A percentile compares a stretch with the other conserved stretches of the same genome.
Evolutionary conservation across 2,113 vertebrate species (phyloP).

Genomic region (Rattus norvegicus): DNA sequence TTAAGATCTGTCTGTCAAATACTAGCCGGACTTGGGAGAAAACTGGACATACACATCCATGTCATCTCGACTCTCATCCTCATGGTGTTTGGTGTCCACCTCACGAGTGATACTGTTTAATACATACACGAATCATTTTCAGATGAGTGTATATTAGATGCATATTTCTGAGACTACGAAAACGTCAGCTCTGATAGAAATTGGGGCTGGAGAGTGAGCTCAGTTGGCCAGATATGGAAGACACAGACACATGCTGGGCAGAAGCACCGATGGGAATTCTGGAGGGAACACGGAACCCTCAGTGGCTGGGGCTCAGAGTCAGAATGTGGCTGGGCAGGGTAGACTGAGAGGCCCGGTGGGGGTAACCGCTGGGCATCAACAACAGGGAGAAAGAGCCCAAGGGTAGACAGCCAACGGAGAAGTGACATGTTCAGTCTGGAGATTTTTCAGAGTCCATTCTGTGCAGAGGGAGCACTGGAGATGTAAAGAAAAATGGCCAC

Average conservation of each 20-base stretch:
- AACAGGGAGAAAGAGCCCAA: neutral
- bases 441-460: neutral
- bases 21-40: neutral
- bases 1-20: neutral
- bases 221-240: neutral
- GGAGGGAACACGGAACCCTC: neutral
- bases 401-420: neutral
- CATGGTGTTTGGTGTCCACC: neutral
- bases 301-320: neutral
- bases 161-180: neutral
- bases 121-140: neutral
- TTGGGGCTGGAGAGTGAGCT: neutral
- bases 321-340: too few relatives aligned
- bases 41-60: neutral
- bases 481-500: neutral
- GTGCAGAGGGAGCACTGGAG: too few relatives aligned
- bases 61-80: neutral
- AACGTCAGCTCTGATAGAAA: neutral
- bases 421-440: neutral
- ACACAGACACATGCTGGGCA: neutral
- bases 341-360: rapidly evolving
- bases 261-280: neutral
- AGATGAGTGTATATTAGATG: neutral
- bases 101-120: neutral
- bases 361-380: rapidly evolving